Percentiles rank a stretch among this genome's conserved stretches.
These are phyloP conservation scores for Grammomys dolichurus DNA, from an alignment of 2,113 vertebrate species.

Conservation along the genomic window DNA sequence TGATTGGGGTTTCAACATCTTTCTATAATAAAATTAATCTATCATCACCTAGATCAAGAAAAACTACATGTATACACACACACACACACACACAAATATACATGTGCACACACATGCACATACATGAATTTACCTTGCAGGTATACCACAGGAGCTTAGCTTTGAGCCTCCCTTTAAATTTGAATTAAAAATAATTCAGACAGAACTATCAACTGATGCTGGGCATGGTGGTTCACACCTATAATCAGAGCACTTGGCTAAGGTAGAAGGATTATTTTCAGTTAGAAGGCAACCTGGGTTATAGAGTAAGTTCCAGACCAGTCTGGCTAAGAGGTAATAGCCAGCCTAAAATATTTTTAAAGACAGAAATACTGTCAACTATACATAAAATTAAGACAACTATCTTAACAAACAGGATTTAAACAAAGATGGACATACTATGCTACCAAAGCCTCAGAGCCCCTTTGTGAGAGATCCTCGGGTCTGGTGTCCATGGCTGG, in stretches of 20 bases:
- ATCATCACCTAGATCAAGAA: neutral
- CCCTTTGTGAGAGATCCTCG: neutral
- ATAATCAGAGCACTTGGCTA: neutral
- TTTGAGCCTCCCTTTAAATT: neutral
- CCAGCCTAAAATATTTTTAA: neutral
- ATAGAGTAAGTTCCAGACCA: neutral
- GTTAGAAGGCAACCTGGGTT: neutral
- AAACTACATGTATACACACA: neutral
- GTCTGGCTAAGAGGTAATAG: no score
- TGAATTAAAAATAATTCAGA: neutral
- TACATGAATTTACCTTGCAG: neutral
- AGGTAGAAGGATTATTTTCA: neutral
- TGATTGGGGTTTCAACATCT: neutral
- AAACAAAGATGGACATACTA: neutral
- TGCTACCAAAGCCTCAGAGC: fast-evolving
- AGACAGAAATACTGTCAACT: neutral
- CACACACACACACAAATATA: neutral
- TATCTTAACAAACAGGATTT: fast-evolving
- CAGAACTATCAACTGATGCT: neutral
- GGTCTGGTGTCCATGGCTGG: fast-evolving
- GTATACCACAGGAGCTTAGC: neutral
- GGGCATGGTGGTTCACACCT: no score
- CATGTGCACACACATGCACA: neutral
- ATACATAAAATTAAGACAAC: neutral
- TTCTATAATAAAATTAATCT: neutral